A percentile compares a stretch with the other conserved stretches of the same genome.
Evolutionary conservation across 2,888 invertebrate genomes (phyloP).

Genomic region (Ischnura elegans): DNA sequence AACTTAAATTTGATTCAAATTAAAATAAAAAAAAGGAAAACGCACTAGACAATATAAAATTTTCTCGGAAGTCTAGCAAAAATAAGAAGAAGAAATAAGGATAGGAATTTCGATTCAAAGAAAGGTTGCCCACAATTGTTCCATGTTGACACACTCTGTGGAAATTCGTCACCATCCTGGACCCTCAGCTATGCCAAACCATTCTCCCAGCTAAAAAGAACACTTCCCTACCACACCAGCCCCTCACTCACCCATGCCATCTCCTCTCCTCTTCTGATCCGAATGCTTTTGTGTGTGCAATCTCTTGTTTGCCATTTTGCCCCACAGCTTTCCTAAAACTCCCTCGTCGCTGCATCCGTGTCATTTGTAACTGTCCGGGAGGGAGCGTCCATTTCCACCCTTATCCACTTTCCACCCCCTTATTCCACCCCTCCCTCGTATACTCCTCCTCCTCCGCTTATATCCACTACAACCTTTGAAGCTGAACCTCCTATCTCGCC

Average conservation of each 20-base stretch:
- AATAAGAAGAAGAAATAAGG: too few relatives aligned
- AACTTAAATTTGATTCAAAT: too few relatives aligned
- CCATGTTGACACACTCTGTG: too few relatives aligned
- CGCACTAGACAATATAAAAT: too few relatives aligned
- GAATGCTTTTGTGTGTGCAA: slow-evolving; percentile 63
- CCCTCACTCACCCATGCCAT: neutral
- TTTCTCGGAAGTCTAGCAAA: too few relatives aligned
- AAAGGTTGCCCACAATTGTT: too few relatives aligned
- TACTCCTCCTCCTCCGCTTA: neutral
- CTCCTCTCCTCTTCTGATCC: slow-evolving; percentile 26
- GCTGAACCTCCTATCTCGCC: too few relatives aligned
- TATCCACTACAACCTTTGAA: neutral
- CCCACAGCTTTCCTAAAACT: slow-evolving; percentile 62
- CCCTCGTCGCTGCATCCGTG: slow-evolving; percentile 55
- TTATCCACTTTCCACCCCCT: neutral
- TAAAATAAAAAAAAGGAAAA: too few relatives aligned
- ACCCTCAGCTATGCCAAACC: neutral
- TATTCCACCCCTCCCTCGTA: neutral
- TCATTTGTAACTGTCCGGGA: slow-evolving; percentile 66
- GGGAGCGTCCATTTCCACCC: slow-evolving; percentile 43
- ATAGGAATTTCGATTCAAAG: too few relatives aligned
- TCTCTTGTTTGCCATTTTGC: slow-evolving; percentile 60
- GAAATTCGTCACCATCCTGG: neutral
- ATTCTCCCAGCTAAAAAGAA: neutral
- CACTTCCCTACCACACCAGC: neutral